Evolutionary conservation across 2,797 vertebrate species (phyloP), one percentile per base, ranked within the genome.

Genomic region (Melanotaenia maccullochi): DNA sequence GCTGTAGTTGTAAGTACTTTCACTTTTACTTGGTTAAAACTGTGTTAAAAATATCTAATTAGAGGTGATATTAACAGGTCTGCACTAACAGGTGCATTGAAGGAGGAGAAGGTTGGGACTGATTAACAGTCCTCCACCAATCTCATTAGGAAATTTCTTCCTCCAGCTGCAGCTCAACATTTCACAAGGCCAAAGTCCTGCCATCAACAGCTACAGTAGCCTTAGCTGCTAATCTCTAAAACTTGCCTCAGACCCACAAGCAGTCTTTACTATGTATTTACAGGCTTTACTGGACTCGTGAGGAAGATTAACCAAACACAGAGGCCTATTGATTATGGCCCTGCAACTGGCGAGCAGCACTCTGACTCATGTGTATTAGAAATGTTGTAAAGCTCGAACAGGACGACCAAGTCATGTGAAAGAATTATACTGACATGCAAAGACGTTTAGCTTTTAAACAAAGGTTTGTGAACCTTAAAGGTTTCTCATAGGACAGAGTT

Each of bases 1-100:
- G 94, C 94, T 81, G 93, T 95, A 47, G 92, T 95, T 24, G 94
- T 95, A 61, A 94, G 94, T 93, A 81, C 62, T 58, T 49, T 0
- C 24, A 65, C 61, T 68, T 81, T 22, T 14, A 16, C n/a, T 44
- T n/a, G 1, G 8, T 55, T 65, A 0, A 58, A 59, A 13, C 8
- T 1, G 5, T 1, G 5, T 40, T 5, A 8, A 55, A 12, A 42
- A 2, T 61, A 32, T 36, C 5, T 18, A 4, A 47, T 38, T 54
- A n/a, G 0, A 22, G 8, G 1, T 0, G 5, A 61, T 30, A 12
- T 20, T 60, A 35, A 8, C 14, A 30, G 59, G 0, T 49, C 25
- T 65, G 8, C n/a, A 36, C 5, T 11, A 16, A 11, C 32, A 36
- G 13, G 2, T 3, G 4, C 7, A 8, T n/a, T 16, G 42, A 30